Conservation (phyloP, 2,888 invertebrate species). For the Yponomeuta evonymella region DNA sequence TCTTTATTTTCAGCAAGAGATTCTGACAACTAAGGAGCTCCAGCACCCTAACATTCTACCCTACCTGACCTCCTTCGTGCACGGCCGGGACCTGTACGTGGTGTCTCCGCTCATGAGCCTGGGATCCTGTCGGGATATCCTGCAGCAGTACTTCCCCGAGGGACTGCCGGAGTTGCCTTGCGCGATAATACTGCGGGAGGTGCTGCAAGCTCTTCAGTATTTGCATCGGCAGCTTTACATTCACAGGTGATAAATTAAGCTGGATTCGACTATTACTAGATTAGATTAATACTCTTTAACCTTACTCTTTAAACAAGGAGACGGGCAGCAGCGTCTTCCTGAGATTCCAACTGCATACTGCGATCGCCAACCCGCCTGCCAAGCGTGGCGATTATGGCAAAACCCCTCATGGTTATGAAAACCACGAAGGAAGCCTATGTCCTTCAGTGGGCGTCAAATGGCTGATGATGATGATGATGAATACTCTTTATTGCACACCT, state of each 20-base stretch:
- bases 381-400: too few species aligned
- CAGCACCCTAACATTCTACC: slow-evolving; percentile 87
- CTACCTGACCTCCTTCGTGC: slow-evolving; percentile 85
- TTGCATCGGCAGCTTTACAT: slow-evolving; percentile 89
- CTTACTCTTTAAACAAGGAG: too few species aligned
- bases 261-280: too few species aligned
- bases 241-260: slow-evolving; percentile 77
- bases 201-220: slow-evolving; percentile 87
- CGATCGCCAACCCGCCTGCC: too few species aligned
- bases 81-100: slow-evolving; percentile 85
- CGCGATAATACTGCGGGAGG: slow-evolving; percentile 85
- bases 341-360: too few species aligned
- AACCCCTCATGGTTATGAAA: too few species aligned
- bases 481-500: too few species aligned
- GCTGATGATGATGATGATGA: too few species aligned
- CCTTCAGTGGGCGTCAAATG: too few species aligned
- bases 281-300: too few species aligned
- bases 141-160: slow-evolving; percentile 83
- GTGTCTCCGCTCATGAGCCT: slow-evolving; percentile 90
- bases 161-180: slow-evolving; percentile 90
- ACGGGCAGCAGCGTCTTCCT: too few species aligned
- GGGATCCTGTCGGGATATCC: slow-evolving; percentile 88
- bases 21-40: slow-evolving; percentile 84
- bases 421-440: too few species aligned
- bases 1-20: slow-evolving; percentile 81